Base-by-base conservation (phyloP, 2,888 invertebrate genomes). In the Agrochola circellaris region DNA sequence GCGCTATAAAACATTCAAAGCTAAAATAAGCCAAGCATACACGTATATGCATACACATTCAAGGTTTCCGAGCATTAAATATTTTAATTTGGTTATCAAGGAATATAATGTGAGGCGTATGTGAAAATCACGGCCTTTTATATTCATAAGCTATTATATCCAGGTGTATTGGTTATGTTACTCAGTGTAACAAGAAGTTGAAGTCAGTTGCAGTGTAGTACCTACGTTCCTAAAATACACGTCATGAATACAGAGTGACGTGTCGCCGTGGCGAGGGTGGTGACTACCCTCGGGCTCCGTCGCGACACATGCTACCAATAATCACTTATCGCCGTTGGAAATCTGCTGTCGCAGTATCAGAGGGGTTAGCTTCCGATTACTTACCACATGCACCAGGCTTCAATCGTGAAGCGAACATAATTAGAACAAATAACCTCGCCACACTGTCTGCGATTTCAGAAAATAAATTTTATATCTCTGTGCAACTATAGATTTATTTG, bases 321-420 rank as follows among this genome's bases (percentile, higher is more conserved):
- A 94, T 94, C 92, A 92, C 89, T 93, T 95, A 95, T 95, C 94
- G 91, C 85, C 71, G 87, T 89, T 93, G 94, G 94, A 93, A 95
- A 95, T 96, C 96, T 95, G 93, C 93, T 95, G 96, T 95, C 95
- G 90, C 89, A 88, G 89, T 80, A 87, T 86, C 74, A 87, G 90
- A 93, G 84, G 93, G 90, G 89, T 87, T 91, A 89, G 88, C 89
- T 85, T 91, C 88, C 88, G 83, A 90, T 91, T 90, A 91, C 90
- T 91, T 90, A 91, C 90, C 85, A 85, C 85, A 89, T 88, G 86
- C 86, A 87, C 77, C 86, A 83, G 88, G 85, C 90, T 92, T 91
- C 89, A 90, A 72, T 73, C 67, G 42, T 65, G 87, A 90, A 90
- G 62, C 68, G 42, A 73, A 75, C 38, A 62, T 64, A 58, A 73